Evolutionary conservation across 2,888 invertebrate species (phyloP), one percentile per base, ranked within the genome.

Genomic region (Stegophylla sp.): DNA sequence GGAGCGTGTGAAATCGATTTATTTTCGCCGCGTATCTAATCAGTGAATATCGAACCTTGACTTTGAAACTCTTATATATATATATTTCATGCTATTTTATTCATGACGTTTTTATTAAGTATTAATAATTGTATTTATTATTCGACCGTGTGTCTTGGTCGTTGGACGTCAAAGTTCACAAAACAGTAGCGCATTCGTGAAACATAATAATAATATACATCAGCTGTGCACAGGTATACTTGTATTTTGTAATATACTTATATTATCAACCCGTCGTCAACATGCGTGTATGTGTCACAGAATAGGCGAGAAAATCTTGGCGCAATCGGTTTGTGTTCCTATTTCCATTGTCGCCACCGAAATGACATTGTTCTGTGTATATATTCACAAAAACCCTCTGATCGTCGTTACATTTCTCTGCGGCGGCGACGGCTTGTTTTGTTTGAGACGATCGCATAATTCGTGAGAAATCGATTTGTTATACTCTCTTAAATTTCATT

Each of bases 11-110:
- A 64, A 75, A 77, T 67, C 67, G 59, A 75, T 77, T 69, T 56
- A 66, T 76, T 76, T 66, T 69, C 13, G 66, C 43, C 41, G 64
- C 53, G 34, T 59, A 67, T 67, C 67, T 43, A 59, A 77, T 76
- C 56, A 43, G 12, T 26, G 45, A 43, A 56, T 66, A 53, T 76
- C 15, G 53, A 56, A 67, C 66, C 66, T 76, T 76, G 76, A 67
- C 76, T 76, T 76, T 76, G 76, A 76, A 67, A 76, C 56, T 56
- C 28, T 28, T 48, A 26, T 45, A 3, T 73, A 45, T 61, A 34
- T 34, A 34, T 34, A 34, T 56, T 73, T 28, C 15, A 15, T 28
- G 17, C 41, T 41, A 12, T 71, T 34, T n/a, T 26, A 72, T 34
- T n/a, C n/a, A 72, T 5, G 34, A 5, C 34, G 3, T 43, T 73